Evolutionary conservation across 2,888 invertebrate genomes (phyloP), one percentile per base, ranked within the genome.

Genomic region (Ochropleura plecta): DNA sequence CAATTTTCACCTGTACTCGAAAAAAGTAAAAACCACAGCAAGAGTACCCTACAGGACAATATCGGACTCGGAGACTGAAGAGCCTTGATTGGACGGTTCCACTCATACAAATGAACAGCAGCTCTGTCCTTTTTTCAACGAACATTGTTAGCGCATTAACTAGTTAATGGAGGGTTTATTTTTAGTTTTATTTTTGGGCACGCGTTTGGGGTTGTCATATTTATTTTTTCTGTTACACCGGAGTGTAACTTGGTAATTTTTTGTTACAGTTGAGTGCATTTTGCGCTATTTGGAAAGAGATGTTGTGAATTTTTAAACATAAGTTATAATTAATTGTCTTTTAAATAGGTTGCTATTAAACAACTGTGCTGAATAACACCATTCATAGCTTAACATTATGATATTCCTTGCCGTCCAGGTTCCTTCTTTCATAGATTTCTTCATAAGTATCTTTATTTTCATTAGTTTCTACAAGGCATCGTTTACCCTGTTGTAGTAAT

Each of bases 111-210:
- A 88, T 83, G 85, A 72, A 80, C 83, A 85, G 69, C 46, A 73
- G 73, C 57, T 83, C 72, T 79, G 74, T 74, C 79, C 83, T 84
- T 88, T 30, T 89, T 91, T 89, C 89, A 87, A 89, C 89, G 89
- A 90, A 92, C 94, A 94, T 93, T 94, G 95, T 95, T 94, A 93
- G 91, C 93, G 92, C 95, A 95, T 96, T 96, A 95, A 94, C 93
- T 93, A 91, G 89, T 91, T 93, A 94, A 94, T 93, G 91, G 95
- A 92, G 91, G 91, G 92, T 90, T 92, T 96, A 95, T 95, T 95
- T 95, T 95, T 94, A 93, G 95, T 91, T 94, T 92, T 93, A 92
- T 95, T 94, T 94, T 93, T 90, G 86, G 91, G 91, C 93, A 92
- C 92, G 92, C 91, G 92, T 91, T 89, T 87, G 79, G 83, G 74